These are phyloP conservation scores for Clamator glandarius DNA, from an alignment of 2,797 vertebrate species.

Conservation along the genomic window DNA sequence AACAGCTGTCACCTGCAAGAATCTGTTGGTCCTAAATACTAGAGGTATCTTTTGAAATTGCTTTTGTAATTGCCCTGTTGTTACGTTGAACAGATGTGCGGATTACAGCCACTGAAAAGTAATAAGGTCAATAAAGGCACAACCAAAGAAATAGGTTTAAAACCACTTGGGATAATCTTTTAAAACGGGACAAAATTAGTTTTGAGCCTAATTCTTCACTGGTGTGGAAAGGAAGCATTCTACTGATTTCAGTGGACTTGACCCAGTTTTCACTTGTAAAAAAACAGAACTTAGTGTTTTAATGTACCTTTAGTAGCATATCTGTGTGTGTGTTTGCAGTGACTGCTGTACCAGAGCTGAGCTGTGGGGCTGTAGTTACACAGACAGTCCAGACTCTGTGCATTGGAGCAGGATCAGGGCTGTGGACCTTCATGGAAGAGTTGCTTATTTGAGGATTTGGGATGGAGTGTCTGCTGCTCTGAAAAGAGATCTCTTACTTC, in stretches of 20 bases:
- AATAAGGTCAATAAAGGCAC: not conserved
- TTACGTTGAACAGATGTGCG: not conserved
- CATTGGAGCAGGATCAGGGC: not conserved
- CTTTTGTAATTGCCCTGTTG: constrained; percentile 13
- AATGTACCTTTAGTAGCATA: fast-evolving
- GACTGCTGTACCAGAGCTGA: fast-evolving
- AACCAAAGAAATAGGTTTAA: not conserved
- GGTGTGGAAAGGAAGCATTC: not conserved
- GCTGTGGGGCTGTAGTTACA: fast-evolving
- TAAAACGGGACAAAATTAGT: not conserved
- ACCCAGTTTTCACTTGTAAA: not conserved
- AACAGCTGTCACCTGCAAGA: constrained; percentile 61
- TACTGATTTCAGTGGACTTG: not conserved
- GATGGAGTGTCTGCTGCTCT: not conserved
- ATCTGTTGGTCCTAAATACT: not conserved
- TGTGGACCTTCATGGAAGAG: not conserved
- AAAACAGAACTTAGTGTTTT: not conserved
- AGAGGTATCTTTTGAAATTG: not conserved
- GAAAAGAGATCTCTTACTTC: not conserved
- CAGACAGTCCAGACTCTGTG: fast-evolving
- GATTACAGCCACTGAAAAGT: not conserved
- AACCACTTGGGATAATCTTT: not conserved
- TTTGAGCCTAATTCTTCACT: not conserved
- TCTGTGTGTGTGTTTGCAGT: not conserved
- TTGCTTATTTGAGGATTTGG: not conserved